These are phyloP conservation scores for Salarias fasciatus DNA, from an alignment of 2,797 vertebrate species.

Conservation along the genomic window DNA sequence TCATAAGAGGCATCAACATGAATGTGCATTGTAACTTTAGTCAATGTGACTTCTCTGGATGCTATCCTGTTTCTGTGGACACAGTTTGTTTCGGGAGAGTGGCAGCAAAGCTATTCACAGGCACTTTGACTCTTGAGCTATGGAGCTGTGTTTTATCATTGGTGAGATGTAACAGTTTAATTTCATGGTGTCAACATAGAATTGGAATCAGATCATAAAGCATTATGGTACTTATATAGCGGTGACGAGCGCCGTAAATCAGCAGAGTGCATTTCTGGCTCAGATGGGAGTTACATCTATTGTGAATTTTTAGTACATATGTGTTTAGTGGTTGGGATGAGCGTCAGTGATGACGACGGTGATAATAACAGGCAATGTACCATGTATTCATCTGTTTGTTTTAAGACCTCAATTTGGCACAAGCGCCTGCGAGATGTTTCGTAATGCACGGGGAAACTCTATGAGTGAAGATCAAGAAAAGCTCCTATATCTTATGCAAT, in stretches of 20 bases:
- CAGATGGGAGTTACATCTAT: slow-evolving; percentile 64
- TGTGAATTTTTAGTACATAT: slow-evolving; percentile 67
- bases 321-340: slow-evolving; percentile 57
- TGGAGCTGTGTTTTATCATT: slow-evolving; percentile 46
- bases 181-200: slow-evolving; percentile 77
- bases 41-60: slow-evolving; percentile 14
- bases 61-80: background rate
- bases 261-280: slow-evolving; percentile 60
- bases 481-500: slow-evolving; percentile 53
- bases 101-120: slow-evolving; percentile 16
- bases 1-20: background rate
- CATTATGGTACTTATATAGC: slow-evolving; percentile 69
- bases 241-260: slow-evolving; percentile 68
- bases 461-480: slow-evolving; percentile 31
- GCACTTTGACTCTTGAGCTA: slow-evolving; percentile 13
- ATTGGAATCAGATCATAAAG: slow-evolving; percentile 75
- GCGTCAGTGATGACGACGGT: slow-evolving; percentile 57
- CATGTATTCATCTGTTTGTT: slow-evolving; percentile 71
- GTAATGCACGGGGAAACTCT: slow-evolving; percentile 44
- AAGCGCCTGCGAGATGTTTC: slow-evolving; percentile 38
- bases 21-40: background rate
- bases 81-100: slow-evolving; percentile 30
- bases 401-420: slow-evolving; percentile 63
- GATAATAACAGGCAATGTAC: slow-evolving; percentile 67
- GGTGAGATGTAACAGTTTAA: slow-evolving; percentile 63